Evolutionary conservation across 1,140 invertebrate species (phyloP).

Genomic region (Brachionus koreanus): DNA sequence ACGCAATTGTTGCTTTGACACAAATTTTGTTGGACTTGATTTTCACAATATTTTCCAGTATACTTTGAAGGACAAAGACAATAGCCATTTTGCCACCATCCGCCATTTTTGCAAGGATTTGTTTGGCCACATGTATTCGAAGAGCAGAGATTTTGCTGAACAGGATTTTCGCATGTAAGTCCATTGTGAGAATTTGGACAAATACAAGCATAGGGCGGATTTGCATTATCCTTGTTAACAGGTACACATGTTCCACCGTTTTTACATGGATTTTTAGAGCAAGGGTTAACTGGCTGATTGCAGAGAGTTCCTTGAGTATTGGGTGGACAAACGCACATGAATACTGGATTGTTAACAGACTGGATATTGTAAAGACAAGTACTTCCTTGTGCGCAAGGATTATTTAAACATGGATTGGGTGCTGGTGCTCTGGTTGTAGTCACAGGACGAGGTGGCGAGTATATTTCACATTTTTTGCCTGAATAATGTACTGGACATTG

Average conservation of each 20-base stretch:
- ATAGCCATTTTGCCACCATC: background rate
- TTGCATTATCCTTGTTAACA: background rate
- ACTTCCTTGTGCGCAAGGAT: conserved; percentile 85
- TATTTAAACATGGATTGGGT: conserved; percentile 48
- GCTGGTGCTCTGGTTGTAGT: background rate
- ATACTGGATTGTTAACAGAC: conserved; percentile 6
- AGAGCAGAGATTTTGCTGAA: background rate
- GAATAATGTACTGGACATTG: conserved; percentile 65
- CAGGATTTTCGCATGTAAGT: background rate
- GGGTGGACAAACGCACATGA: conserved; percentile 25
- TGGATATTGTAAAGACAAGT: conserved; percentile 68
- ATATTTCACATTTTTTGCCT: conserved; percentile 66
- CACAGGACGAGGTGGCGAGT: background rate
- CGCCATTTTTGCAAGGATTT: conserved; percentile 23
- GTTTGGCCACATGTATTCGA: background rate
- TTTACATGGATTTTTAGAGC: conserved; percentile 4
- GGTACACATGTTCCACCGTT: conserved; percentile 31
- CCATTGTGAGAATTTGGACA: conserved; percentile 13
- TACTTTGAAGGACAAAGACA: conserved; percentile 12
- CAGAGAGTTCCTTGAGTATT: background rate
- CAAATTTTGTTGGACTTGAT: background rate
- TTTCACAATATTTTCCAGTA: conserved; percentile 36
- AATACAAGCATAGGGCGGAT: conserved; percentile 64
- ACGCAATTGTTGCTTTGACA: background rate
- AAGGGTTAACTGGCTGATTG: conserved; percentile 18